Evolutionary conservation across 2,888 invertebrate genomes (phyloP).

Genomic region (Schrankia costaestrigalis): DNA sequence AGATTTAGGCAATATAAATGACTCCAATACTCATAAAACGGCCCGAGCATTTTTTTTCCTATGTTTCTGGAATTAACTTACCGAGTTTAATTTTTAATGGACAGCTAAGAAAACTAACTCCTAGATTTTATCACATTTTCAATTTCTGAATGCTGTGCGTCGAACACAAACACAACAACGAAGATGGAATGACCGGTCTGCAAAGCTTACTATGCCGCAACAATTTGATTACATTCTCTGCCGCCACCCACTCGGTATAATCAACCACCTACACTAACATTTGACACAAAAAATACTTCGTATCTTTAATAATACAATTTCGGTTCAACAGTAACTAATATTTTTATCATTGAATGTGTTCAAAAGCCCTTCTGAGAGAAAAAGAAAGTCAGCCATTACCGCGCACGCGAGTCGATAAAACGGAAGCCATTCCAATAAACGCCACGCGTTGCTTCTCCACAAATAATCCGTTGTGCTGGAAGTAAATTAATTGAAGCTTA

Average conservation of each 20-base stretch:
- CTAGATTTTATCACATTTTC: neutral
- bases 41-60: no score
- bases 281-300: conserved; percentile 39
- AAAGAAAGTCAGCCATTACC: conserved; percentile 78
- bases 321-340: conserved; percentile 25
- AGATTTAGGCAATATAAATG: no score
- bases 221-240: conserved; percentile 53
- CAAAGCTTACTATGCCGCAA: conserved; percentile 29
- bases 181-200: conserved; percentile 32
- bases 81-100: no score
- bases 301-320: conserved; percentile 29
- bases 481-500: conserved; percentile 46
- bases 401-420: conserved; percentile 78
- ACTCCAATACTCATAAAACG: no score
- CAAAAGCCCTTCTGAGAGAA: conserved; percentile 46
- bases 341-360: conserved; percentile 33
- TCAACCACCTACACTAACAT: conserved; percentile 24
- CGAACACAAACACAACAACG: neutral
- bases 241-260: conserved; percentile 53
- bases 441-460: conserved; percentile 52
- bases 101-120: no score
- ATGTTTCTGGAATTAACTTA: no score
- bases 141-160: neutral
- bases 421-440: conserved; percentile 74
- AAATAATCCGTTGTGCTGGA: conserved; percentile 19